phyloP scores from a whole-genome alignment of 2,797 vertebrate species.

The Chrosomus eos region DNA sequence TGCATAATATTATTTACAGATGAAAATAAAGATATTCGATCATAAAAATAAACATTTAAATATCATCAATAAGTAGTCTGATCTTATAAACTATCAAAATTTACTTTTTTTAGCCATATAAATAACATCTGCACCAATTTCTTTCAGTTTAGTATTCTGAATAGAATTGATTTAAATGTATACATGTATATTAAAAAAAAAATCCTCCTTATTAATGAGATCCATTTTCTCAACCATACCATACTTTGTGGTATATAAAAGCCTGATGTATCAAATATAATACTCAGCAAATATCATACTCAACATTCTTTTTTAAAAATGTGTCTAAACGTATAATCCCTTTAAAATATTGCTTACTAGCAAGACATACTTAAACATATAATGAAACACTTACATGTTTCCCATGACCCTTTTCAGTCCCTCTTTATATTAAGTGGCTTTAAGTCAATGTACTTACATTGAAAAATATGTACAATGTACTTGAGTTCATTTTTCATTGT shows the following conservation, averaged over 20 bases:
- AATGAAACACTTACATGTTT: background rate
- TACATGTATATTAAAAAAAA: no score
- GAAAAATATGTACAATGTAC: no score
- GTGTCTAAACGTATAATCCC: no score
- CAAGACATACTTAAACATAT: background rate
- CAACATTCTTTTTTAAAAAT: background rate
- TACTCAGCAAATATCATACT: background rate
- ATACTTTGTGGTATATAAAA: background rate
- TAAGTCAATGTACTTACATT: no score
- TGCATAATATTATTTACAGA: no score
- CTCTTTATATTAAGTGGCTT: no score
- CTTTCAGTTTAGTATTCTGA: background rate
- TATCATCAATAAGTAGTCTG: background rate
- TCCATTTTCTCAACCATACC: background rate
- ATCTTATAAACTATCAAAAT: background rate
- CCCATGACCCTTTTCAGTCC: background rate
- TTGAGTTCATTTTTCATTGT: no score
- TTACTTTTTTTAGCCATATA: background rate
- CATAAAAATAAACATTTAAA: no score
- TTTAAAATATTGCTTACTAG: background rate
- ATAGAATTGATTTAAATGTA: no score
- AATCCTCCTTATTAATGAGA: background rate
- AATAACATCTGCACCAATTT: background rate
- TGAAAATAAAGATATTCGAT: no score
- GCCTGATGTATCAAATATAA: background rate